These are phyloP conservation scores for Masticophis lateralis DNA, from an alignment of 2,797 vertebrate species.

Conservation along the genomic window DNA sequence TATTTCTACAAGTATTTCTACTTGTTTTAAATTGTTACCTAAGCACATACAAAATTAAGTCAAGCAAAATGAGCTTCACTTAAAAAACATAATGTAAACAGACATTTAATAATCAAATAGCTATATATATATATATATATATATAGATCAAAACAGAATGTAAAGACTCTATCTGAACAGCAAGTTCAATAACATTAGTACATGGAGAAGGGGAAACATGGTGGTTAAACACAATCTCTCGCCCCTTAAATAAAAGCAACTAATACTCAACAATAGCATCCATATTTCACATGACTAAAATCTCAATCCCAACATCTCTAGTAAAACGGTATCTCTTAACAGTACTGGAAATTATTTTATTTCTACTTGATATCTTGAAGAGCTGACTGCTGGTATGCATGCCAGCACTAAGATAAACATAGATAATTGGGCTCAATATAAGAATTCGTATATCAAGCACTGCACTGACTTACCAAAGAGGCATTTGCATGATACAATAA, in stretches of 20 bases:
- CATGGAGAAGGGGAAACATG: background rate
- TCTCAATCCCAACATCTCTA: background rate
- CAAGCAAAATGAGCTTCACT: background rate
- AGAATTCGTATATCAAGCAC: background rate
- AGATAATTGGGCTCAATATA: background rate
- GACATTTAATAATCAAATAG: background rate
- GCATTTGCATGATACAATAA: background rate
- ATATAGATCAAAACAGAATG: too few relatives aligned
- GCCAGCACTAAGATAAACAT: background rate
- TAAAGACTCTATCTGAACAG: background rate
- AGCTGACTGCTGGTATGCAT: background rate
- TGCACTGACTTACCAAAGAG: background rate
- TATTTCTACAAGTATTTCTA: background rate
- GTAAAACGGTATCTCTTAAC: background rate
- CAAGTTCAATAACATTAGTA: background rate
- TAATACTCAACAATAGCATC: background rate
- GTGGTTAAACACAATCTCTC: background rate
- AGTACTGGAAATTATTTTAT: background rate
- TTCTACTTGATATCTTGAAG: background rate
- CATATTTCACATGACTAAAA: background rate
- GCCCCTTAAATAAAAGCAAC: background rate
- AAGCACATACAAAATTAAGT: background rate
- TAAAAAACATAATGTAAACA: background rate
- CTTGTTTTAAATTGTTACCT: background rate
- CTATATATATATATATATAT: background rate